Evolutionary conservation across 2,113 vertebrate genomes (phyloP), one percentile per base, ranked within the genome.

Genomic region (Dicaeum eximium): DNA sequence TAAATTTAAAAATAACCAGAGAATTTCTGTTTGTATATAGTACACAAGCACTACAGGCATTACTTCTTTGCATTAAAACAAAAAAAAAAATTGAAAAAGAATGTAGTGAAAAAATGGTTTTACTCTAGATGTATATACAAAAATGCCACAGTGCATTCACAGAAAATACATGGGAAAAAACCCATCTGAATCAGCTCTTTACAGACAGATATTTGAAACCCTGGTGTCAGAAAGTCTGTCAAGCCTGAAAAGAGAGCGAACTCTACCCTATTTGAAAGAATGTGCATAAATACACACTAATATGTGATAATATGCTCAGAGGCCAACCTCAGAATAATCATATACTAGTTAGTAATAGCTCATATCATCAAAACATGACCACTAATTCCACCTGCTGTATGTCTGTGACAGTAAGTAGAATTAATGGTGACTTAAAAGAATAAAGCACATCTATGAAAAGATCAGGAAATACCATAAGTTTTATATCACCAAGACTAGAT

Each of bases 61-160:
- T 53, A 22, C 9, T 61, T 38, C 7, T 33, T 27, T 47, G 15
- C 11, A 50, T 11, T 28, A 16, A 58, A 60, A 23, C 24, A 62
- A 65, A 67, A n/a, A 18, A n/a, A 44, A 22, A 11, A 0, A 44
- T 7, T 30, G 14, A 71, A 35, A 50, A 62, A 3, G 6, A 67
- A 42, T 11, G 3, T 13, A 47, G 1, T 4, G 3, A 31, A 65
- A 57, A 40, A 60, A n/a, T 13, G 0, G 10, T 57, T 73, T 5
- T 78, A 28, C 2, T 64, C 2, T 56, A 4, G 4, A 22, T 14
- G 3, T 33, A 27, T 8, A 8, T 11, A n/a, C 6, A 80, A 6
- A 80, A 85, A 70, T 21, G 3, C 1, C 24, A 48, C 13, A 33
- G 2, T 25, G 3, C 2, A 22, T 31, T 62, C 20, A 50, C 17